Evolutionary conservation across 92 coral and sea anemone species (phyloP), one percentile per base, ranked within the genome.

Genomic region (Palythoa caribaeorum): DNA sequence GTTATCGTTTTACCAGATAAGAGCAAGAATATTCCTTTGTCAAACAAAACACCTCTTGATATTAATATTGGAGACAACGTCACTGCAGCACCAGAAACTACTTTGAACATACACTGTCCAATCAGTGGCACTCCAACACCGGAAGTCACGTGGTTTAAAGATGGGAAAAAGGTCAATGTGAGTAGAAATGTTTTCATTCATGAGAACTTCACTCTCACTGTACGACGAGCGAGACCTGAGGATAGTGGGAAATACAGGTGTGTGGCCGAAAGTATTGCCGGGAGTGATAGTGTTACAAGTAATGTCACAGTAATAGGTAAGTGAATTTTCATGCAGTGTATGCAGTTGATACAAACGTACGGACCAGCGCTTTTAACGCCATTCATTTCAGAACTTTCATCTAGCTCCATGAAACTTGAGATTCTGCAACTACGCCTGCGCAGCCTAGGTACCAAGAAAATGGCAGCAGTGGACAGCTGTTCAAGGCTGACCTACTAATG

Each of bases 221-320:
- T 94, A 28, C 79, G 39, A n/a, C 70, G 79, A 63, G 88, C 89
- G 12, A 79, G 20, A n/a, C 38, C 84, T 38, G 44, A 83, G 16
- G 94, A 89, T 69, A 83, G 91, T 12, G 96, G 96, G 38, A 90
- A 83, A 9, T 94, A 87, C 86, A 91, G 90, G 11, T 94, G 96
- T 87, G 62, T 80, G 39, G 94, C 94, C 52, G 72, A 73, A 80
- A 94, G 88, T 80, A 70, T 74, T 53, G 96, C 92, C 15, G 96
- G 96, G 13, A 57, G 69, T 47, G 91, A 87, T 80, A 85, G 91
- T 69, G 91, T 80, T 20, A 73, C 92, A 9, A 79, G 93, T 52
- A 39, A 37, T 48, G 79, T 91, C 69, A 84, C 74, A 20, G 66
- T 94, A 54, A 69, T 89, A 68, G 90, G 96, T 94, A 89, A 47